A percentile compares a stretch with the other conserved stretches of the same genome.
phyloP scores from a whole-genome alignment of 2,113 vertebrate species.

The Xenopus laevis region DNA sequence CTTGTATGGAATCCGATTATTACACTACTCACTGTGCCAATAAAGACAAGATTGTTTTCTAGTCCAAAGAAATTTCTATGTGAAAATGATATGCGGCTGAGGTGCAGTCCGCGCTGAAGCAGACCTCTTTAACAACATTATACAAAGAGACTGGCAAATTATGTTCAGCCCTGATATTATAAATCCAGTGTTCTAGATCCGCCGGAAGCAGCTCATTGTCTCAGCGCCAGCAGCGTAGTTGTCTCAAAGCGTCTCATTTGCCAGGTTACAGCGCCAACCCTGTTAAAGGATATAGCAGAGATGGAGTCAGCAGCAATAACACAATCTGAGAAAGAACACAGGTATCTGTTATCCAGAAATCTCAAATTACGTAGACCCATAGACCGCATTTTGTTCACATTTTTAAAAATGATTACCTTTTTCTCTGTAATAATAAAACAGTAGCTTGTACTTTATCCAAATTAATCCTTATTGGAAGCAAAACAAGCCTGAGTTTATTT shows the following conservation, averaged over 20 bases:
- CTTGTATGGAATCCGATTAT: no score
- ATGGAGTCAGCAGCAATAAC: no score
- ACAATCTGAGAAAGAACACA: no score
- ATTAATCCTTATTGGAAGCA: no score
- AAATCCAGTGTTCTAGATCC: slow-evolving; percentile 60
- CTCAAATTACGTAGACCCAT: no score
- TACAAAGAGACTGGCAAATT: slow-evolving; percentile 51
- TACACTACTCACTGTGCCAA: no score
- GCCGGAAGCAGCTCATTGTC: slow-evolving; percentile 54
- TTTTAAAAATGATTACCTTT: no score
- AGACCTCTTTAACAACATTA: slow-evolving; percentile 14
- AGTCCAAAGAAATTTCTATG: not conserved
- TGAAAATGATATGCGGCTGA: not conserved
- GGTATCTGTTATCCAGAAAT: no score
- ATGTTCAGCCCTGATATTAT: slow-evolving; percentile 58
- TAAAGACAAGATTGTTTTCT: not conserved
- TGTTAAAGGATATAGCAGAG: slow-evolving; percentile 56
- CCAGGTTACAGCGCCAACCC: slow-evolving; percentile 49
- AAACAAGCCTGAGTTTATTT: no score
- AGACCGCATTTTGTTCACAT: no score
- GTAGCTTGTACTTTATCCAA: no score
- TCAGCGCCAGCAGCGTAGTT: slow-evolving; percentile 45
- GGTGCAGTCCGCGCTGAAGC: not conserved
- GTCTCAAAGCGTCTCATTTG: slow-evolving; percentile 47
- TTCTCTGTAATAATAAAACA: no score